Evolutionary conservation across 2,797 vertebrate species (phyloP), one percentile per base, ranked within the genome.

Genomic region (Alcedo quadribrachys): DNA sequence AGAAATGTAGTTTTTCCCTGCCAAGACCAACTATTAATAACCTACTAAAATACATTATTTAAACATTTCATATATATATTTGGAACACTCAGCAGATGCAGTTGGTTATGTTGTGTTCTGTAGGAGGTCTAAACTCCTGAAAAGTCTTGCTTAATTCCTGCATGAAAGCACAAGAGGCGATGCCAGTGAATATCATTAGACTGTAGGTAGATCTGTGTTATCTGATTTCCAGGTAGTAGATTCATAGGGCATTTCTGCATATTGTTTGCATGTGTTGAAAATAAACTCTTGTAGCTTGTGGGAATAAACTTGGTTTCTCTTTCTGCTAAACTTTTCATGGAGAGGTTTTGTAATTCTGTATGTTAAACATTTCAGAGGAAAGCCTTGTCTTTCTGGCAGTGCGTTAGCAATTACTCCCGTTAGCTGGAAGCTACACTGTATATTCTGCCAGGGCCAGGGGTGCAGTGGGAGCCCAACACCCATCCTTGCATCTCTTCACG

Each of bases 201-300:
- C 60, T 83, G 28, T 48, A 57, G 71, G 68, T 78, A 65, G 66
- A 8, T 55, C 16, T 50, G 13, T 53, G 28, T 91, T 91, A 89
- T 65, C 89, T 87, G 85, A 88, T 94, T 83, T 81, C 85, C 91
- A 91, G 78, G 88, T 32, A 89, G 30, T 6, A 66, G 80, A 84
- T 74, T 79, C 27, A 6, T 61, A 13, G 48, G 55, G 80, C 58
- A 73, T 70, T 79, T 79, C 55, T 93, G 70, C 67, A 48, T 81
- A 14, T 71, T n/a, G 12, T 92, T 90, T 93, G 83, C 87, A 37
- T 87, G 51, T 69, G 50, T 78, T 85, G 54, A 55, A 88, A 75
- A 80, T 28, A 53, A 0, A 3, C 33, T 50, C 42, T 35, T 71
- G 30, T 48, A 68, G 51, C 37, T 61, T 63, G 12, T 87, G 84